Evolutionary conservation across 1,140 invertebrate species (phyloP).

Genomic region (Ruditapes philippinarum): DNA sequence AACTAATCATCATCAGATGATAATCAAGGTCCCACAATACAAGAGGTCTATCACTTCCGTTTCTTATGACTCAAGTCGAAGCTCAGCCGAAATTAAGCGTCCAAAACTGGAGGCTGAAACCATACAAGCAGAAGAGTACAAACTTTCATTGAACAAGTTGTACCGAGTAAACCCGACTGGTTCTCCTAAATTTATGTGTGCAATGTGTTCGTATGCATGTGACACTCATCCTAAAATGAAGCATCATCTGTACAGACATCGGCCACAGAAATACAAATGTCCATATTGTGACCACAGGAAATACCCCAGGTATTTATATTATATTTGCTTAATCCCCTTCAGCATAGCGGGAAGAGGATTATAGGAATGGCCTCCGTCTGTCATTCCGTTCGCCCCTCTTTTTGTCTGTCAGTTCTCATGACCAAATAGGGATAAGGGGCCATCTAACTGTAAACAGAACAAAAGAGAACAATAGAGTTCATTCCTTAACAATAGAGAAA

Average conservation of each 20-base stretch:
- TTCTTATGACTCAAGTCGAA: not conserved
- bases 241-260: slow-evolving; percentile 63
- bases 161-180: slow-evolving; percentile 59
- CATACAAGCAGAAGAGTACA: slow-evolving; percentile 8
- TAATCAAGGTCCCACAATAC: slow-evolving; percentile 65
- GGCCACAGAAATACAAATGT: slow-evolving; percentile 65
- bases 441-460: too few species aligned
- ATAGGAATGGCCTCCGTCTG: too few species aligned
- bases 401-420: too few species aligned
- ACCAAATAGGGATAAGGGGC: too few species aligned
- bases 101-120: not conserved
- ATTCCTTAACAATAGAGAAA: too few species aligned
- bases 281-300: slow-evolving; percentile 64
- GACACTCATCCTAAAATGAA: slow-evolving; percentile 67
- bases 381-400: too few species aligned
- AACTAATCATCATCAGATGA: slow-evolving; percentile 32
- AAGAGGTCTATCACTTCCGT: slow-evolving; percentile 43
- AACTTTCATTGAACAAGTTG: slow-evolving; percentile 55
- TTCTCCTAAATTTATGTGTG: slow-evolving; percentile 60
- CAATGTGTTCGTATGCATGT: slow-evolving; percentile 42
- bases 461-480: too few species aligned
- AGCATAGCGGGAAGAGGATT: too few species aligned
- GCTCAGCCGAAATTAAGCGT: not conserved
- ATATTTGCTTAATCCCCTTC: too few species aligned
- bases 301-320: slow-evolving; percentile 55